Base-by-base conservation (phyloP, 2,797 vertebrate genomes). In the Microhierax caerulescens region DNA sequence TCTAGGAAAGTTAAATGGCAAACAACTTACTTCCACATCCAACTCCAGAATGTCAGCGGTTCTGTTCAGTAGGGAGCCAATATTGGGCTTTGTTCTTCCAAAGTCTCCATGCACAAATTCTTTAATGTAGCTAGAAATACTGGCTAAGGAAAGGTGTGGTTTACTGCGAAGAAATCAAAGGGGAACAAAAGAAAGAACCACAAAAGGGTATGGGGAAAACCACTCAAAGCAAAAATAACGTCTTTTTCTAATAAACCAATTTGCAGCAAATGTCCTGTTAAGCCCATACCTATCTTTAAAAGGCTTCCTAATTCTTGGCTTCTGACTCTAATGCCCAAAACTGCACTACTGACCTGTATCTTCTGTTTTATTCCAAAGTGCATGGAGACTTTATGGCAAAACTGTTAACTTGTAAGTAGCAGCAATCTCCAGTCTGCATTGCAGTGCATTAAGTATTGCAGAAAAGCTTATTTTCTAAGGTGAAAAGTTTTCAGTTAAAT, bases 31-130 rank as follows among this genome's bases (percentile, higher is more conserved):
- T 98, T 99, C 99, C 34, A 99, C 99, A 59, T 99, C 99, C 96
- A 99, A 97, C 97, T 99, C 99, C 96, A 99, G 98, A 84, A 99
- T 99, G 97, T 99, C 99, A 0, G 99, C 98, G 1, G 99, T 99
- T 9, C 98, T 98, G 69, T 98, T 98, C 98, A 99, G 98, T 36
- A 99, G 98, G 60, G 98, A 97, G 59, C 99, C 98, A 88, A 99
- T 97, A 96, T 99, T 99, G 16, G 99, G 99, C 94, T 98, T 99
- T 15, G 99, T 99, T 94, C 99, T 99, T 32, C 99, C 99, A 20
- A 99, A 99, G 97, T 99, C 99, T 95, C 99, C 99, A 0, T 99
- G 99, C 54, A 99, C 99, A 90, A 99, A 99, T 97, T 99, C 99
- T 94, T 99, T 99, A 95, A 99, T 99, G 97, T 99, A 99, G 24